These are phyloP conservation scores for Danaus plexippus DNA, from an alignment of 1,140 invertebrate genomes.

Conservation along the genomic window DNA sequence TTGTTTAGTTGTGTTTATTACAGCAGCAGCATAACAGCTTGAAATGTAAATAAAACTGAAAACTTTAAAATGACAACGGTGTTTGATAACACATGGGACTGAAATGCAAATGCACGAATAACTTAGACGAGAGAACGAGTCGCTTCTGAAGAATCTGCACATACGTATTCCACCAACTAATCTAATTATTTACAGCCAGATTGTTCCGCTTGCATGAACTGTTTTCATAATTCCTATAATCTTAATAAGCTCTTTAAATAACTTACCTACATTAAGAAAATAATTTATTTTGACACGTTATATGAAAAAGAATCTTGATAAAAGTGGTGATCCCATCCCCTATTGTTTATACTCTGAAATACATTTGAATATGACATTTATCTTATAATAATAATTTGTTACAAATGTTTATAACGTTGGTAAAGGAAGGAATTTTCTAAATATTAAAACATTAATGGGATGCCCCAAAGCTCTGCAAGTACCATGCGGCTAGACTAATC, in stretches of 20 bases:
- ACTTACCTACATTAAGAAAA: no score
- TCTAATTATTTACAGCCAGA: conserved; percentile 31
- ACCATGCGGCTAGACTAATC: conserved; percentile 50
- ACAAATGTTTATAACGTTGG: no score
- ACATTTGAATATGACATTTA: no score
- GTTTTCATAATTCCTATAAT: conserved; percentile 6
- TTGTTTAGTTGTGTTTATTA: no score
- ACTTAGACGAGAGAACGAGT: conserved; percentile 18
- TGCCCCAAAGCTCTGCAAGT: conserved; percentile 44
- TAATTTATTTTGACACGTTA: no score
- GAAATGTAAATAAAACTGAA: no score
- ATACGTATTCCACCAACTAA: conserved; percentile 26
- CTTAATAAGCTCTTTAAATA: no score
- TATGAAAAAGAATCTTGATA: no score
- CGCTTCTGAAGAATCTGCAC: conserved; percentile 24
- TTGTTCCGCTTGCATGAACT: conserved; percentile 10
- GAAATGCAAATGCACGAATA: conserved; percentile 17
- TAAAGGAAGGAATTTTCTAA: conserved; percentile 30
- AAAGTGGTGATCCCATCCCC: no score
- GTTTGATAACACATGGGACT: conserved; percentile 7
- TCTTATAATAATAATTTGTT: no score
- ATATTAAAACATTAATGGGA: conserved; percentile 39
- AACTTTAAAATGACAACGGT: conserved; percentile 1
- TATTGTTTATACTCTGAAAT: no score
- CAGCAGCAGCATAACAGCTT: no score